Evolutionary conservation across 2,888 invertebrate genomes (phyloP).

Genomic region (Stratiomys singularior): DNA sequence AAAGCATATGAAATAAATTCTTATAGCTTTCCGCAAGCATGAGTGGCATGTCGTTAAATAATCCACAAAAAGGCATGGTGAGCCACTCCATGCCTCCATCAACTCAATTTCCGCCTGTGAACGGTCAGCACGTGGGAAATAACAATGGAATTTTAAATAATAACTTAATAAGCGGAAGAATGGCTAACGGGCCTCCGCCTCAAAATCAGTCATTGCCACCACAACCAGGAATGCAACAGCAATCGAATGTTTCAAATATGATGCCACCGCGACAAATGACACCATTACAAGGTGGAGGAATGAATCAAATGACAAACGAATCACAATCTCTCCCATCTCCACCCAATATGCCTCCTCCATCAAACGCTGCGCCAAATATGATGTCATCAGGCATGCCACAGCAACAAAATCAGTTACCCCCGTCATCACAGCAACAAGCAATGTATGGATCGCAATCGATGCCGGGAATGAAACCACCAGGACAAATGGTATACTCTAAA

Average conservation of each 20-base stretch:
- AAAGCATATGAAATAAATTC: neutral
- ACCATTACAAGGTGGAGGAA: slow-evolving; percentile 44
- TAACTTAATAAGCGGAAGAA: slow-evolving; percentile 36
- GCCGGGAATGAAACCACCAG: slow-evolving; percentile 44
- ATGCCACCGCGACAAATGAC: slow-evolving; percentile 54
- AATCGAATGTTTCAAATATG: slow-evolving; percentile 50
- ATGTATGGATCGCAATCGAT: slow-evolving; percentile 29
- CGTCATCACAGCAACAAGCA: slow-evolving; percentile 48
- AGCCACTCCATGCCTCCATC: slow-evolving; percentile 9
- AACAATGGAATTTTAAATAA: slow-evolving; percentile 41
- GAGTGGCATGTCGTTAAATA: slow-evolving; percentile 20
- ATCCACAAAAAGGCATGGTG: slow-evolving; percentile 3
- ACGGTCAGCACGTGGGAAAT: slow-evolving; percentile 38
- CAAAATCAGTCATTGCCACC: slow-evolving; percentile 36
- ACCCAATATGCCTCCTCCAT: slow-evolving; percentile 21
- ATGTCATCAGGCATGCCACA: neutral
- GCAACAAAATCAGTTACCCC: slow-evolving; percentile 41
- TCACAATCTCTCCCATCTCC: slow-evolving; percentile 55
- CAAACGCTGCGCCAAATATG: slow-evolving; percentile 8
- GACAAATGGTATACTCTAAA: slow-evolving; percentile 28
- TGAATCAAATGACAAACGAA: slow-evolving; percentile 28
- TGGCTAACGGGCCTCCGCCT: slow-evolving; percentile 49
- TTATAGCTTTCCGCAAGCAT: slow-evolving; percentile 28
- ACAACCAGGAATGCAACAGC: slow-evolving; percentile 41
- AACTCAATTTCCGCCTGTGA: slow-evolving; percentile 12